Conservation (phyloP, 23 tunicate species). For the Phallusia fumigata region DNA sequence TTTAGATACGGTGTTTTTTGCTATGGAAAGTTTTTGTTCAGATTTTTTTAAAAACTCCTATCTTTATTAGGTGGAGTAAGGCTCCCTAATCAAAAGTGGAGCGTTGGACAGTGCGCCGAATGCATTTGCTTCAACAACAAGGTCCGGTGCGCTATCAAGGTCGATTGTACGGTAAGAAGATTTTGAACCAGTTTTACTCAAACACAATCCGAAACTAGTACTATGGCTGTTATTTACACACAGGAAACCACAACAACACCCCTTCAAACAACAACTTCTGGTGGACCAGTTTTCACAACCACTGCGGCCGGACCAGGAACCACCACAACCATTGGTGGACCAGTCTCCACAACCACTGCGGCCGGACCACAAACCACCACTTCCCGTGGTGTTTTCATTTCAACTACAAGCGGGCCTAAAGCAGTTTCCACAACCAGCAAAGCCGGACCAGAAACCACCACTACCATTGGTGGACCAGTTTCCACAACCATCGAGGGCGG, state of each 20-base stretch:
- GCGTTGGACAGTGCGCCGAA: conserved; percentile 36
- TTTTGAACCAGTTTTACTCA: neutral
- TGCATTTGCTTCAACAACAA: conserved; percentile 84
- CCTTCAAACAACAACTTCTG: neutral
- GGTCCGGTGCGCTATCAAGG: conserved; percentile 21
- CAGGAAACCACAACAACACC: conserved; percentile 3
- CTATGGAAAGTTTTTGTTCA: neutral
- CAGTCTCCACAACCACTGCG: conserved; percentile 9
- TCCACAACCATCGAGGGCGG: conserved; percentile 23
- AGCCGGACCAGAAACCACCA: conserved; percentile 9
- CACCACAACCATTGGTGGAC: neutral
- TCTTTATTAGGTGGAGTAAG: neutral
- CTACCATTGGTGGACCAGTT: conserved; percentile 7
- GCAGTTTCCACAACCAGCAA: neutral
- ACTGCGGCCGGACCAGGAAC: conserved; percentile 9
- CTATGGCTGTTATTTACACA: neutral
- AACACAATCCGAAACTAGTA: neutral
- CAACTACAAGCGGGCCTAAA: too few relatives aligned
- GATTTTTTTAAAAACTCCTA: neutral
- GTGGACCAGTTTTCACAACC: conserved; percentile 14
- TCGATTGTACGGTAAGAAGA: conserved; percentile 32
- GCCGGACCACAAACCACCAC: conserved; percentile 23
- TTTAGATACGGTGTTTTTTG: neutral
- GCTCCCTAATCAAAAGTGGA: conserved; percentile 43
- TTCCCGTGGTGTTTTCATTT: conserved; percentile 6